Base-by-base conservation (phyloP, 2,113 vertebrate species). In the Proteles cristata region DNA sequence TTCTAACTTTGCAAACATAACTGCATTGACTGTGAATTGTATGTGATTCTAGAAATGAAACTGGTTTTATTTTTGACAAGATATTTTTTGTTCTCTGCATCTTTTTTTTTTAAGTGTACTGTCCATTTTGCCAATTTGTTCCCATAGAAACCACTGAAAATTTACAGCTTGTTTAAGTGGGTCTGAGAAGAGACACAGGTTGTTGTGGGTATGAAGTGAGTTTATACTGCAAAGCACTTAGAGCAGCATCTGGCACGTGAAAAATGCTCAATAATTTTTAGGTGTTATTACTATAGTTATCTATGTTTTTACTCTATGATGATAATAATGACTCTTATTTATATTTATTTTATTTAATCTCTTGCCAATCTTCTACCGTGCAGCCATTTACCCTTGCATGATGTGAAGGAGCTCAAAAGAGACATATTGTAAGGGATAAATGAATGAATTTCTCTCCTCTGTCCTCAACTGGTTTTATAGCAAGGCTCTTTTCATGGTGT, bases 61-160 rank as follows among this genome's bases (percentile, higher is more conserved):
- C 4, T 48, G 43, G 74, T 80, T 94, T 97, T 97, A 95, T 90
- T 96, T 97, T 88, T 96, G 74, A 96, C 86, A 63, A 94, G 61
- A 19, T 93, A 79, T 81, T 96, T 96, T 65, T 95, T 68, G 69
- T 96, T 58, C 68, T 80, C 63, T 90, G 39, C 63, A 73, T 81
- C 74, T 87, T 48, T 68, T 77, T 65, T 94, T 94, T 95, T 88
- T 39, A 81, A 93, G 39, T 65, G 33, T 7, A 6, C 0, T 83
- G 26, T 91, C 80, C 97, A 93, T 96, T 97, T 98, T 83, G 63
- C 87, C 90, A 94, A 73, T 98, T 97, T 97, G 89, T 97, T 97
- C 31, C 91, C 97, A 94, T 97, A 90, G 97, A 97, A 97, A 96
- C 95, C 43, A 88, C 31, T 86, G 79, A 94, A 96, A 97, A 93